Conservation (phyloP, 2,113 vertebrate genomes). For the Himantopus leucocephalus region DNA sequence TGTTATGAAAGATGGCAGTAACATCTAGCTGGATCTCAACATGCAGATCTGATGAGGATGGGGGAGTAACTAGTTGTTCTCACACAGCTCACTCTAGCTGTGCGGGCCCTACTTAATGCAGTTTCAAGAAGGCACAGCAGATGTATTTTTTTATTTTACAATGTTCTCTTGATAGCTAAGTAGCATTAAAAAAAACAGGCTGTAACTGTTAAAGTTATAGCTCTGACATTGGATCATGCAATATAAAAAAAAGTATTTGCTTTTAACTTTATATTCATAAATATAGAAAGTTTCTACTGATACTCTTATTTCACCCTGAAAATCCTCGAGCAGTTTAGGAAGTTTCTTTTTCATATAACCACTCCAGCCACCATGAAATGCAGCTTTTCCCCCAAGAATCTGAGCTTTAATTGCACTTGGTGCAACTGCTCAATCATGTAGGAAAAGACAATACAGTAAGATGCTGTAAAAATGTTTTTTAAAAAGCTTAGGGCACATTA, state of each 20-base stretch:
- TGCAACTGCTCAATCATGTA: background rate
- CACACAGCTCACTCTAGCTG: background rate
- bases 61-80: background rate
- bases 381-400: background rate
- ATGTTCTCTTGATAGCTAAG: background rate
- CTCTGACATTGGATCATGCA: background rate
- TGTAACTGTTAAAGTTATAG: background rate
- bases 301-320: background rate
- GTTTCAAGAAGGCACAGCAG: background rate
- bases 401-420: background rate
- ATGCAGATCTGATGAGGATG: background rate
- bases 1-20: background rate
- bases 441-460: background rate
- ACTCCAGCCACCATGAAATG: background rate
- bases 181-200: background rate
- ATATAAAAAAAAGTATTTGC: background rate
- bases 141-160: background rate
- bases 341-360: background rate
- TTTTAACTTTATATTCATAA: background rate
- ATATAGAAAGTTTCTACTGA: background rate
- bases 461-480: background rate
- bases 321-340: background rate
- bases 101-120: background rate
- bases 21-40: background rate
- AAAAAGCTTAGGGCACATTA: background rate